Evolutionary conservation across 2,797 vertebrate species (phyloP), one percentile per base, ranked within the genome.

Genomic region (Sebastes reedi): DNA sequence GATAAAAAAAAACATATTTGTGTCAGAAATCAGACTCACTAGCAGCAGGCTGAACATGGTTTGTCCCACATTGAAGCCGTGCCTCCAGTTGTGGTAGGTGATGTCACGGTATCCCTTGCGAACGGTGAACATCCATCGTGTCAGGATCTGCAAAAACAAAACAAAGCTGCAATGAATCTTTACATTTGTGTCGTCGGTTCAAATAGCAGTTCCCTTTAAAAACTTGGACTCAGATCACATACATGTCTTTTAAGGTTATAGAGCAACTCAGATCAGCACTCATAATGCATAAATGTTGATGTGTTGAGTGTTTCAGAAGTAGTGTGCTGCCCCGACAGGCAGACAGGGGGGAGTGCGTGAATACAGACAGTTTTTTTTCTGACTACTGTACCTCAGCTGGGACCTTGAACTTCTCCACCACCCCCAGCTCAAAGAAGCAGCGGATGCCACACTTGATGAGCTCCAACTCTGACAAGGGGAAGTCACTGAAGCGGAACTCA

Each of bases 51-150:
- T 94, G 86, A 99, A 98, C 98, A 99, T 98, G 56, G 97, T 99
- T 92, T 99, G 98, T 29, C 98, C 97, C 61, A 99, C 97, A 0
- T 98, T 99, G 94, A 99, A 99, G 67, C 97, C 97, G 3, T 99
- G 98, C 54, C 97, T 90, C 98, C 98, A 98, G 94, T 99, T 99
- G 91, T 99, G 98, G 91, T 99, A 99, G 4, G 98, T 99, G 86
- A 99, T 96, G 54, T 97, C 94, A 67, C 97, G 96, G 92, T 98
- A 99, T 46, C 98, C 98, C 87, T 95, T 97, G 29, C 96, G 93
- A 46, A 99, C 97, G 0, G 97, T 99, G 91, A 96, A 98, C 97
- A 99, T 98, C 98, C 97, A 99, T 82, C 96, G 96, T 64, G 97
- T 98, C 61, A 99, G 94, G 58, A 96, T 96, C 98, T 99, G 70